Evolutionary conservation across 2,888 invertebrate genomes (phyloP).

Genomic region (Mesodorylaimus sp.): DNA sequence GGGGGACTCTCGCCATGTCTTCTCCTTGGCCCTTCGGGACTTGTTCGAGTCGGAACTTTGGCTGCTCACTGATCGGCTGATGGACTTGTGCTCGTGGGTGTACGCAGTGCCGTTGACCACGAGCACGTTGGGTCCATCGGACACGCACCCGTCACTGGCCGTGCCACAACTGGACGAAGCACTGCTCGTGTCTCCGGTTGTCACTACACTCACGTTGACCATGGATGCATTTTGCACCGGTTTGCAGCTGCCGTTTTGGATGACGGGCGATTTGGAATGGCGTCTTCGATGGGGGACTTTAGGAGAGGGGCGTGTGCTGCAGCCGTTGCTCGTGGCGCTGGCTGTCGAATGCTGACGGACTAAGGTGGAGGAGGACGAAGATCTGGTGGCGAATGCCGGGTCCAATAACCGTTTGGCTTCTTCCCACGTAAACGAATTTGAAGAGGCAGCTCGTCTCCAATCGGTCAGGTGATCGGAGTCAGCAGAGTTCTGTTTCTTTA

Average conservation of each 20-base stretch:
- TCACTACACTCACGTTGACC: no score
- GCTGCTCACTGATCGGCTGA: slow-evolving; percentile 3
- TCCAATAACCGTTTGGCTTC: slow-evolving; percentile 7
- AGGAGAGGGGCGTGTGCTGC: neutral
- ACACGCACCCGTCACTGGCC: no score
- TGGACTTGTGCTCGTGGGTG: neutral
- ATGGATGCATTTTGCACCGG: no score
- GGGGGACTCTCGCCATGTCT: slow-evolving; percentile 8
- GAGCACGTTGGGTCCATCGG: no score
- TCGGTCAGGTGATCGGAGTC: no score
- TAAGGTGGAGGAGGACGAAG: neutral
- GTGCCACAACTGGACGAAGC: neutral
- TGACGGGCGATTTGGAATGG: neutral
- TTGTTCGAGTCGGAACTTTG: slow-evolving; percentile 9
- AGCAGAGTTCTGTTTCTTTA: neutral
- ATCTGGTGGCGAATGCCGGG: neutral
- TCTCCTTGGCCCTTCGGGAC: slow-evolving; percentile 5
- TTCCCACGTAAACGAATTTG: slow-evolving; percentile 3
- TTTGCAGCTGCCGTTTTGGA: neutral
- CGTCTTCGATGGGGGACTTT: neutral
- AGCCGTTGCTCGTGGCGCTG: neutral
- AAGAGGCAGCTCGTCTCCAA: neutral
- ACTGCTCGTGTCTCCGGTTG: no score
- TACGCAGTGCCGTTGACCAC: no score
- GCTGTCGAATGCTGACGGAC: neutral